A percentile compares a stretch with the other conserved stretches of the same genome.
Conservation (phyloP, 2,797 vertebrate genomes). For the Todus mexicanus region DNA sequence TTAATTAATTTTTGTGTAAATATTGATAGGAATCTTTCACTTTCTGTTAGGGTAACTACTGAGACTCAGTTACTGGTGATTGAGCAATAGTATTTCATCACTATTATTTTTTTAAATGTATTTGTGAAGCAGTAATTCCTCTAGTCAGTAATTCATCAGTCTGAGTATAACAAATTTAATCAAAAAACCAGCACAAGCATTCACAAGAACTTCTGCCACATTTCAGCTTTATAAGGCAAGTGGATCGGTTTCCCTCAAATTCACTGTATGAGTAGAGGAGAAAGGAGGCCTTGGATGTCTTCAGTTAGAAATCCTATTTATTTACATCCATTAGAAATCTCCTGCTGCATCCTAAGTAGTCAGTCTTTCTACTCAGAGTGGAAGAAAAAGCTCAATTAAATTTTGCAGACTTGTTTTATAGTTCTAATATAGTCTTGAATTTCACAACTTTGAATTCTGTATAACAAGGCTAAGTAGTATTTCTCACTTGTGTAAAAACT, state of each 20-base stretch:
- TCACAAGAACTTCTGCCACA: not conserved
- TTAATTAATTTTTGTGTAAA: not conserved
- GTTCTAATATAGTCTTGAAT: not conserved
- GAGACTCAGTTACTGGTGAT: not conserved
- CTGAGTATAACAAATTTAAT: not conserved
- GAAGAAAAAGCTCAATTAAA: not conserved
- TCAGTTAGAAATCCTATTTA: not conserved
- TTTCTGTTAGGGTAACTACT: not conserved
- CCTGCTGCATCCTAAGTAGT: not conserved
- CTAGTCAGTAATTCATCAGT: not conserved
- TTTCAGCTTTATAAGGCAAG: not conserved
- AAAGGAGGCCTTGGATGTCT: not conserved
- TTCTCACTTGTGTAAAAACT: not conserved
- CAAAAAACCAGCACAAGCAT: not conserved
- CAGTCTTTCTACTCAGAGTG: not conserved
- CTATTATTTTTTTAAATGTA: not conserved
- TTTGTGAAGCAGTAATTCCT: not conserved
- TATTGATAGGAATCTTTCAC: not conserved
- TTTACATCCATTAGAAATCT: not conserved
- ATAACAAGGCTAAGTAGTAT: not conserved
- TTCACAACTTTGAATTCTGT: not conserved
- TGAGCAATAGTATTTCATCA: not conserved
- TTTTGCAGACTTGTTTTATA: not conserved
- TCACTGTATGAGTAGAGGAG: rapidly evolving
- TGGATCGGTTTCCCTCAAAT: not conserved